Evolutionary conservation across 2,888 invertebrate species (phyloP).

Genomic region (Drosophila vallismaia): DNA sequence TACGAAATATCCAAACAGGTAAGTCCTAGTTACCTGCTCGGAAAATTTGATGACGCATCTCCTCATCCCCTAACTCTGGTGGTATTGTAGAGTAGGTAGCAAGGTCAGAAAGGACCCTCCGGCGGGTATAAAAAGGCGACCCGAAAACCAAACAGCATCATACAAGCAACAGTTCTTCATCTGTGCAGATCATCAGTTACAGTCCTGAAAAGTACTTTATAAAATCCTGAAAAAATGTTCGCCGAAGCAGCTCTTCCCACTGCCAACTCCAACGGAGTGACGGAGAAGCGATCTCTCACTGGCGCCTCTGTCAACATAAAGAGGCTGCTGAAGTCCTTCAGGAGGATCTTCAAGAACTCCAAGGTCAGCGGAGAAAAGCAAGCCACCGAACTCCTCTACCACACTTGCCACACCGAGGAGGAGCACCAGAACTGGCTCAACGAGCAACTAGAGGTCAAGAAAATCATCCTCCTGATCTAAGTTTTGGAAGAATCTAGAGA

Average conservation of each 20-base stretch:
- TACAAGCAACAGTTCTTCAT: conserved; percentile 42
- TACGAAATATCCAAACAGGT: conserved; percentile 27
- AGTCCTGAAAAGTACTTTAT: not conserved
- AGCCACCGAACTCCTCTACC: conserved; percentile 2
- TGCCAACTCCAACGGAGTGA: conserved; percentile 22
- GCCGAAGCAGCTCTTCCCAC: conserved; percentile 30
- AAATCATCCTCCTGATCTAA: conserved; percentile 16
- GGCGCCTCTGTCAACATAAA: conserved; percentile 59
- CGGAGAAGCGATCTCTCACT: conserved; percentile 47
- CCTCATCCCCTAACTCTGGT: conserved; percentile 19
- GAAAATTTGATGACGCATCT: conserved; percentile 30
- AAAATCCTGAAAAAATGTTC: conserved; percentile 47
- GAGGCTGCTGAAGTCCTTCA: conserved; percentile 61
- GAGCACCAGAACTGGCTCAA: conserved; percentile 71
- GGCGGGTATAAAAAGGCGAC: conserved; percentile 49
- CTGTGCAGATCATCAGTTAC: conserved; percentile 30
- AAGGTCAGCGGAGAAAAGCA: conserved; percentile 28
- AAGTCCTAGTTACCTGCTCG: conserved; percentile 42
- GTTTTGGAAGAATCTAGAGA: not conserved
- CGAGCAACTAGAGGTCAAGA: conserved; percentile 56
- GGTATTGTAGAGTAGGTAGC: conserved; percentile 13
- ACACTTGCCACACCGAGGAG: conserved; percentile 55
- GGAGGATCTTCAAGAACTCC: conserved; percentile 50
- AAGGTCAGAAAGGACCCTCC: conserved; percentile 12
- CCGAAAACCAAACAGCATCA: conserved; percentile 46